Base-by-base conservation (phyloP, 2,888 invertebrate species). In the Pseudoips prasinana region DNA sequence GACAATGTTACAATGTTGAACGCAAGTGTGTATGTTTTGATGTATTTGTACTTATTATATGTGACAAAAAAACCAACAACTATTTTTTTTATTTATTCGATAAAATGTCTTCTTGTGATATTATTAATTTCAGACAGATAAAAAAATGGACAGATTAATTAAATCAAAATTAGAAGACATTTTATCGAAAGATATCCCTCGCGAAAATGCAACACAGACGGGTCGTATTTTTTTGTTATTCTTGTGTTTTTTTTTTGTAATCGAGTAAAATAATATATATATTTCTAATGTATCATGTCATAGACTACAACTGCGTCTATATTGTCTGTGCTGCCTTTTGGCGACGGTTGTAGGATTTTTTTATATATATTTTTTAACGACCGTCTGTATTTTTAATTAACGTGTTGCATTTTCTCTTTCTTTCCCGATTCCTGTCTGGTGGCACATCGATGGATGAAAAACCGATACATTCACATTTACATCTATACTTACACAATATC, bases 151-250 rank as follows among this genome's bases (percentile, higher is more conserved):
- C n/a, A n/a, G n/a, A n/a, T 26, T 27, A 1, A 3, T n/a, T 7
- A 24, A n/a, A 7, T 10, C 11, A 18, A 10, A 4, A 5, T 5
- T 14, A 22, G 52, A 52, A 65, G 68, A 69, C 69, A 64, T 69
- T 53, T 39, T 55, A 52, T 50, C 42, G 33, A 17, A 18, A 11
- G 30, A 6, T 36, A 46, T n/a, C 61, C 72, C 69, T 65, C 70
- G 78, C 76, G 87, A 85, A 87, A 88, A 87, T 88, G 87, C 87
- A 88, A 88, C 87, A 88, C 77, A 88, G 87, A 88, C 87, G 87
- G n/a, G 87, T 85, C 82, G 80, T 57, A 43, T 30, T 33, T 25
- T 66, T 56, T 58, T 46, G n/a, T 58, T 41, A 38, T 43, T 46
- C 41, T 39, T 36, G 46, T 39, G 30, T 37, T 37, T 34, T 41